Percentiles rank a stretch among this genome's conserved stretches.
phyloP scores from a whole-genome alignment of 2,797 vertebrate genomes.

The Peromyscus attwateri region DNA sequence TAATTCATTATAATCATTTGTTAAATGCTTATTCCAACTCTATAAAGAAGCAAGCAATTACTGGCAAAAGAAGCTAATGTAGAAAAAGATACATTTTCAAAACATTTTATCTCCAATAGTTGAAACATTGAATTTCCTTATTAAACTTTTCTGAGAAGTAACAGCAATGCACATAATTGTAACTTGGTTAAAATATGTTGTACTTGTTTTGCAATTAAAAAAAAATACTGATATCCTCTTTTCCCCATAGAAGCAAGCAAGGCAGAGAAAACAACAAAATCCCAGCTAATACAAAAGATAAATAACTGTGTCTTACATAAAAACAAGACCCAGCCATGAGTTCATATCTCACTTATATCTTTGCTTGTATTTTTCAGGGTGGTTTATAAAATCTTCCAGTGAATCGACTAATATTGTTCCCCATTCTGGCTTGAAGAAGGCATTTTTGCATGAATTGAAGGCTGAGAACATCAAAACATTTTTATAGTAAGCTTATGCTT shows the following conservation, averaged over 20 bases:
- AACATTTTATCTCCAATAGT: background rate
- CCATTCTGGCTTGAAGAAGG: slow-evolving; percentile 86
- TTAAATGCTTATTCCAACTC: slow-evolving; percentile 13
- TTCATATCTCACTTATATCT: slow-evolving; percentile 39
- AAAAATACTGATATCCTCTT: background rate
- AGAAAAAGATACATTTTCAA: slow-evolving; percentile 24
- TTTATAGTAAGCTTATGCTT: slow-evolving; percentile 88
- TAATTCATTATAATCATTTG: slow-evolving; percentile 29
- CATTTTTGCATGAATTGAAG: slow-evolving; percentile 94
- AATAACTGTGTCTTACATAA: slow-evolving; percentile 15
- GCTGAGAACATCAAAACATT: slow-evolving; percentile 93
- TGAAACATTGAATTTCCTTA: background rate
- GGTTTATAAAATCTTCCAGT: slow-evolving; percentile 91
- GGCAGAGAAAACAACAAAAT: slow-evolving; percentile 13
- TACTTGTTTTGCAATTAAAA: slow-evolving; percentile 31
- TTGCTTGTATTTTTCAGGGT: slow-evolving; percentile 89
- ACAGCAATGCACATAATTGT: background rate
- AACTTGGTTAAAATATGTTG: background rate
- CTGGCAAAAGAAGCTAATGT: background rate
- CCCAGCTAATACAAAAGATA: background rate
- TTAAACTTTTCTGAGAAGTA: slow-evolving; percentile 50
- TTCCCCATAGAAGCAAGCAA: slow-evolving; percentile 13
- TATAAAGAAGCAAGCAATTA: background rate
- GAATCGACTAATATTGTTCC: slow-evolving; percentile 56
- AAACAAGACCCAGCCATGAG: background rate